These are phyloP conservation scores for Trachops cirrhosus DNA, from an alignment of 2,797 vertebrate genomes.

Conservation along the genomic window DNA sequence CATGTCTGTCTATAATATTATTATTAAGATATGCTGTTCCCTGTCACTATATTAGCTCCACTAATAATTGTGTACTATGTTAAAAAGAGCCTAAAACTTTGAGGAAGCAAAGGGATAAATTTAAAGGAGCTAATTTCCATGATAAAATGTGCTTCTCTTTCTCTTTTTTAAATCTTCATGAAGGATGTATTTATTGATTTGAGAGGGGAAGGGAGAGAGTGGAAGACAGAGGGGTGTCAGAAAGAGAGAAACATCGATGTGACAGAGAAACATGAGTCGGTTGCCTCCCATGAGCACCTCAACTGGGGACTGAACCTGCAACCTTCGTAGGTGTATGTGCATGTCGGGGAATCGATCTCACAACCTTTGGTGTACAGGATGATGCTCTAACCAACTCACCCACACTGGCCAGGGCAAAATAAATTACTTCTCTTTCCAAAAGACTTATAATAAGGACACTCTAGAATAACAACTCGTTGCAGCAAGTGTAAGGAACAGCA, in stretches of 20 bases:
- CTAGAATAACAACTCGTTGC: background rate
- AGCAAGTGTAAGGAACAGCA: background rate
- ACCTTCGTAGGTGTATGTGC: background rate
- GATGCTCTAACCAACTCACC: background rate
- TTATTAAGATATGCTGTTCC: background rate
- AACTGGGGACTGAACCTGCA: background rate
- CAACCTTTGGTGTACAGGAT: background rate
- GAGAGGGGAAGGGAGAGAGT: background rate
- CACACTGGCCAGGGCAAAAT: background rate
- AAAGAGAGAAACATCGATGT: background rate
- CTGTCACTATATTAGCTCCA: background rate
- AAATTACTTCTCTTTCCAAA: background rate
- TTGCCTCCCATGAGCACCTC: background rate
- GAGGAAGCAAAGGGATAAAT: background rate
- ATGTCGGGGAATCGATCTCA: background rate
- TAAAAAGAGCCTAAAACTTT: background rate
- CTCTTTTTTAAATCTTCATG: background rate
- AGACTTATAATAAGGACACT: background rate
- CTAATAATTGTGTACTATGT: background rate
- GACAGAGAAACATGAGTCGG: background rate
- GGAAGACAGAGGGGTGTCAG: too few relatives aligned
- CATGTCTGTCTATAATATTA: background rate
- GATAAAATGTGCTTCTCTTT: background rate
- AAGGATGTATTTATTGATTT: background rate
- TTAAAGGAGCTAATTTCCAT: background rate